These are phyloP conservation scores for Drosophila yooni DNA, from an alignment of 2,888 invertebrate species.

Conservation along the genomic window DNA sequence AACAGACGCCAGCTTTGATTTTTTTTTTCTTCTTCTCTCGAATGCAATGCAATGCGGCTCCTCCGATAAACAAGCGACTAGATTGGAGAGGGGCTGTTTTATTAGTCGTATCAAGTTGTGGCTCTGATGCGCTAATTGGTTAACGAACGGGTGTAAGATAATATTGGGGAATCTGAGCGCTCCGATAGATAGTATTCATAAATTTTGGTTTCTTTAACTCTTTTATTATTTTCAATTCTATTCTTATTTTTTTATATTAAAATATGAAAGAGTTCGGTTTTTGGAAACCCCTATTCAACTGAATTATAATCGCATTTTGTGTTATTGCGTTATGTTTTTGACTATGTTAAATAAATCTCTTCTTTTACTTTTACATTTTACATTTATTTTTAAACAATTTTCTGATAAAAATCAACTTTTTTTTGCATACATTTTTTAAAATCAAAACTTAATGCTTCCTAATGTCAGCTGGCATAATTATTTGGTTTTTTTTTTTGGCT, in stretches of 20 bases:
- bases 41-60: constrained; percentile 22
- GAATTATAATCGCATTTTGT: background rate
- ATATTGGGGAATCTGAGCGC: background rate
- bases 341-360: background rate
- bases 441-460: too few relatives aligned
- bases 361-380: too few relatives aligned
- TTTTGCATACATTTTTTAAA: too few relatives aligned
- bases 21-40: constrained; percentile 5
- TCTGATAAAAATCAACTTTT: too few relatives aligned
- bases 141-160: background rate
- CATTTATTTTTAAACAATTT: too few relatives aligned
- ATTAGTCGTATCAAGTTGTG: background rate
- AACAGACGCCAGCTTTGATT: constrained; percentile 42
- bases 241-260: background rate
- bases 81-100: background rate
- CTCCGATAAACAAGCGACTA: constrained; percentile 19
- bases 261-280: background rate
- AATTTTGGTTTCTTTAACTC: background rate
- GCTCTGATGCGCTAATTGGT: background rate
- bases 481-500: too few relatives aligned
- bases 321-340: background rate
- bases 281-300: background rate
- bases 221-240: background rate
- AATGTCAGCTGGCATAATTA: fast-evolving
- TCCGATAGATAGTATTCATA: background rate